These are phyloP conservation scores for Diarsia rubi DNA, from an alignment of 2,888 invertebrate species.

Conservation along the genomic window DNA sequence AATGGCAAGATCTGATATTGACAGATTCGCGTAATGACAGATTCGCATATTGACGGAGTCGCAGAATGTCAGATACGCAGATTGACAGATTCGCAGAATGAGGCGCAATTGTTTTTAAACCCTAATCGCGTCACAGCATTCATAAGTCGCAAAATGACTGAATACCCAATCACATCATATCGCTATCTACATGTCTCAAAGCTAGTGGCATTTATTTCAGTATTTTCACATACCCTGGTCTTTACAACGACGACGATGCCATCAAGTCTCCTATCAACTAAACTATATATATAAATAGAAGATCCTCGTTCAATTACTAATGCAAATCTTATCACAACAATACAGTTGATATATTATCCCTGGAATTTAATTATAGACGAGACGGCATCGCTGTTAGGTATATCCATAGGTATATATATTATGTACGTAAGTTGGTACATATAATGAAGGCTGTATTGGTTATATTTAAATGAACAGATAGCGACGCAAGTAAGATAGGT, in stretches of 20 bases:
- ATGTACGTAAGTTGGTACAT: background rate
- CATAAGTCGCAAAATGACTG: background rate
- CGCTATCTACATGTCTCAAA: background rate
- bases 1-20: too few relatives aligned
- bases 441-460: constrained; percentile 15
- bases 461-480: constrained; percentile 23
- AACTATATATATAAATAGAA: constrained; percentile 1
- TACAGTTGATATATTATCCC: constrained; percentile 60
- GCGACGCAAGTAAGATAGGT: background rate
- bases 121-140: background rate
- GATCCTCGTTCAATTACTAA: constrained; percentile 57
- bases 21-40: too few relatives aligned
- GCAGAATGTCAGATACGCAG: too few relatives aligned
- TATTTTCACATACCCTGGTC: background rate
- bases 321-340: constrained; percentile 63
- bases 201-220: background rate
- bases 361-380: constrained; percentile 65
- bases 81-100: too few relatives aligned
- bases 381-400: constrained; percentile 31
- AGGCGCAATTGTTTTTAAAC: background rate
- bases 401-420: background rate
- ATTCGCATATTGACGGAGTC: too few relatives aligned
- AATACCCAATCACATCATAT: background rate
- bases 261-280: background rate
- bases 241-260: background rate